Evolutionary conservation across 1,140 invertebrate species (phyloP).

Genomic region (Ridgeia piscesae): DNA sequence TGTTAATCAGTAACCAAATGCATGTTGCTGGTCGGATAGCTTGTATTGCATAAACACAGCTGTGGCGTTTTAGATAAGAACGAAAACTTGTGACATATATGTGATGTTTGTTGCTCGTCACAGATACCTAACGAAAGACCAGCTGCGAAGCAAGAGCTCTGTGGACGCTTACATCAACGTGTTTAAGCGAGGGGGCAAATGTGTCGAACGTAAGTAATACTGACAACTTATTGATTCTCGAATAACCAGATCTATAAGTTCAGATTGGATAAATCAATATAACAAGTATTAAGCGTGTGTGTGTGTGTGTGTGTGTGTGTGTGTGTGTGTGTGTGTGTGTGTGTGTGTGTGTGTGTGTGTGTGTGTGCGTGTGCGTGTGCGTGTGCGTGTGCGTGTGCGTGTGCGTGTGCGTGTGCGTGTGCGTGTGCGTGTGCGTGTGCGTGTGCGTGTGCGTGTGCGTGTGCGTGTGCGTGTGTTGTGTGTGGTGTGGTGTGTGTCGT

Average conservation of each 20-base stretch:
- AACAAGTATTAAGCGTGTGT: too few species aligned
- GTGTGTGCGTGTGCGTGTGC: too few species aligned
- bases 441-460: not conserved
- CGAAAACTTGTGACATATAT: not conserved
- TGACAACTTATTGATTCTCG: too few species aligned
- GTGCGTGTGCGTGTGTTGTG: too few species aligned
- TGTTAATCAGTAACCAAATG: too few species aligned
- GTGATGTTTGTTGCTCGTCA: constrained; percentile 65
- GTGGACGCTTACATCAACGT: constrained; percentile 92
- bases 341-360: too few species aligned
- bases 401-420: not conserved
- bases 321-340: too few species aligned
- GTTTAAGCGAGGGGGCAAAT: constrained; percentile 89
- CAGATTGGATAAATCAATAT: too few species aligned
- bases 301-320: too few species aligned
- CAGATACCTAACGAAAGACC: constrained; percentile 95
- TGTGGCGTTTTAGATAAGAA: not conserved
- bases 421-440: not conserved
- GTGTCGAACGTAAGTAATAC: constrained; percentile 77
- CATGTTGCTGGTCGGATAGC: not conserved
- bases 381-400: too few species aligned
- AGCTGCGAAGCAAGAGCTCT: constrained; percentile 94
- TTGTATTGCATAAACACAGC: not conserved
- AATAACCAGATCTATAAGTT: too few species aligned
- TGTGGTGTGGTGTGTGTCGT: not conserved